phyloP scores from a whole-genome alignment of 2,113 vertebrate species.

The Anguilla rostrata region DNA sequence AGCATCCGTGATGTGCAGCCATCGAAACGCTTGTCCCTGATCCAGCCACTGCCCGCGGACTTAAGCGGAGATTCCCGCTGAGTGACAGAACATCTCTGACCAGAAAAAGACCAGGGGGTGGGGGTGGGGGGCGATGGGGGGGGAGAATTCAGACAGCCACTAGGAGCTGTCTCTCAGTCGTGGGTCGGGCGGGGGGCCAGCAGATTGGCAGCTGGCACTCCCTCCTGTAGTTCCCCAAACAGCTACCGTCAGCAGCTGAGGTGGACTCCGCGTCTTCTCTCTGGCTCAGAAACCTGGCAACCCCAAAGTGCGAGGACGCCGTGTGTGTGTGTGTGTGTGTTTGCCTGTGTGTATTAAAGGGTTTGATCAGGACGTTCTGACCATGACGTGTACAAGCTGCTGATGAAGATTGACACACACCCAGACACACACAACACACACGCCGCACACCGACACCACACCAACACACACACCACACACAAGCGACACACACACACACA shows the following conservation, averaged over 20 bases:
- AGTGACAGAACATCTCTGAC: too few relatives aligned
- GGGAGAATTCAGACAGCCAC: neutral
- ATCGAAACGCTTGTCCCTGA: too few relatives aligned
- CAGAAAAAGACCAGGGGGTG: too few relatives aligned
- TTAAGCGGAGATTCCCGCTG: too few relatives aligned
- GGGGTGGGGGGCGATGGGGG: neutral
- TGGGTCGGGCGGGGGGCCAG: neutral
- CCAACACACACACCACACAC: neutral
- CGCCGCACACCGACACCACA: neutral
- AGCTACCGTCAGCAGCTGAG: neutral
- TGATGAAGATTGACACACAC: too few relatives aligned
- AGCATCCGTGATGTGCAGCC: too few relatives aligned
- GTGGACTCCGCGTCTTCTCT: neutral
- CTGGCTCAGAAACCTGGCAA: neutral
- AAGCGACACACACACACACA: neutral
- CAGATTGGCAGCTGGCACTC: neutral
- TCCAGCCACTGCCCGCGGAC: too few relatives aligned
- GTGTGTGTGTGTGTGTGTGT: neutral
- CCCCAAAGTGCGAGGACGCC: too few relatives aligned
- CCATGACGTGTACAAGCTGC: too few relatives aligned
- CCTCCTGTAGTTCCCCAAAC: neutral
- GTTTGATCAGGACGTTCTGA: too few relatives aligned
- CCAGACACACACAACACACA: too few relatives aligned
- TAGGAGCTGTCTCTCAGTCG: neutral
- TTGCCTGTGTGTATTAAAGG: neutral